Evolutionary conservation across 2,113 vertebrate genomes (phyloP), one percentile per base, ranked within the genome.

Genomic region (Mellivora capensis): DNA sequence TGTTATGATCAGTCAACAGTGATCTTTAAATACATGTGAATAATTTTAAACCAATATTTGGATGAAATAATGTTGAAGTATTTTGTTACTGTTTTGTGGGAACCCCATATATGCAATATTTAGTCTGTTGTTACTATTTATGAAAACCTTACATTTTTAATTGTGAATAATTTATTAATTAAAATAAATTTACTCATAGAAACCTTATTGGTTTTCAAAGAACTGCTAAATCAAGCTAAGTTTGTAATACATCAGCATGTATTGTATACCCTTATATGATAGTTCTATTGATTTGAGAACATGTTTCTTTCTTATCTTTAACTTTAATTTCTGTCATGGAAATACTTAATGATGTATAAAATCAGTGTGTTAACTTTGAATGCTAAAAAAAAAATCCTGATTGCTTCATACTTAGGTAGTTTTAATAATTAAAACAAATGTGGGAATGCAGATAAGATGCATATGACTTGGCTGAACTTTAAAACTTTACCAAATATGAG

Each of bases 101-200:
- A 93, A 74, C 87, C 79, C 71, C 42, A 62, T 89, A 61, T 72
- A 87, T 20, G 57, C 31, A 71, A 14, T 88, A 67, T 85, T 59
- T 90, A 87, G 42, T 91, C 80, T 94, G 2, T 77, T 85, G 42
- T 94, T 93, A 57, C 61, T 96, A 69, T 84, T 90, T 95, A 88
- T 96, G 44, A 92, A 93, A 90, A 76, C 10, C 87, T 67, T 59
- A 79, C 0, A 61, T 90, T 97, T 91, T 93, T 59, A 95, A 95
- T 92, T 94, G 77, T 95, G 92, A 97, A 77, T 94, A 96, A 94
- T 89, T 97, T 94, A 96, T 85, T 97, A 34, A 86, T 44, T 87
- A 94, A 93, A 93, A 94, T 95, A 87, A 91, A 81, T 85, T 52
- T 85, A 57, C 67, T 96, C 77, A 90, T 87, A 95, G 89, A 92